Conservation (phyloP, 2,888 invertebrate species). For the Pristionchus arcanus region DNA sequence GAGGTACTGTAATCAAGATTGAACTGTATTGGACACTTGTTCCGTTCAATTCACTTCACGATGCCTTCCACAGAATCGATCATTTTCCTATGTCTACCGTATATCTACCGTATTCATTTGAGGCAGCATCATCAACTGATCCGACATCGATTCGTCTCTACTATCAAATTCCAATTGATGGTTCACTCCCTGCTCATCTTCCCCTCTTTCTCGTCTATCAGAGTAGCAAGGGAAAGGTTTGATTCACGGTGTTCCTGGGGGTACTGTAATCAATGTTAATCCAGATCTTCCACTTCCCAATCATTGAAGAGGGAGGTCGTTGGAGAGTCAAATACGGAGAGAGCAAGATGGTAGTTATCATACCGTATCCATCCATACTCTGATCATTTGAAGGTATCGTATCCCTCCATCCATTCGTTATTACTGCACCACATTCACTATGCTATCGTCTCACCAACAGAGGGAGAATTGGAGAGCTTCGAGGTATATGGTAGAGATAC, state of each 20-base stretch:
- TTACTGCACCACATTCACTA: slow-evolving; percentile 3
- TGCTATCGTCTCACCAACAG: slow-evolving; percentile 11
- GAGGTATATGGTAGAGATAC: slow-evolving; percentile 1
- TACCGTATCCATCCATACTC: not conserved
- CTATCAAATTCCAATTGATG: slow-evolving; percentile 42
- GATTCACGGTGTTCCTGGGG: not conserved
- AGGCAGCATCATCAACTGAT: not conserved
- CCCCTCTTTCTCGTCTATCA: slow-evolving; percentile 33
- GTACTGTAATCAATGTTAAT: not conserved
- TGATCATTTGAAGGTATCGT: not conserved
- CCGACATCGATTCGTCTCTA: slow-evolving; percentile 28
- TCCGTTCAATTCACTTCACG: no score
- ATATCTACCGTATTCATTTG: not conserved
- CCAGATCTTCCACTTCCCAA: slow-evolving; percentile 44
- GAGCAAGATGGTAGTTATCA: slow-evolving; percentile 43
- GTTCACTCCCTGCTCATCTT: not conserved
- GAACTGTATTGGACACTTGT: not conserved
- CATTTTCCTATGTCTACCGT: not conserved
- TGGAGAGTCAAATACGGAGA: slow-evolving; percentile 50
- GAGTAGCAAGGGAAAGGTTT: not conserved
- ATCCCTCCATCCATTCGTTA: not conserved
- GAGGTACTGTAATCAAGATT: slow-evolving; percentile 12
- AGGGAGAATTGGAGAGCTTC: slow-evolving; percentile 19
- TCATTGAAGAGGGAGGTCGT: slow-evolving; percentile 31
- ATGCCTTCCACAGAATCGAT: not conserved